Conservation (phyloP, 35 echinoderm and acorn worm genomes). For the Strongylocentrotus purpuratus region DNA sequence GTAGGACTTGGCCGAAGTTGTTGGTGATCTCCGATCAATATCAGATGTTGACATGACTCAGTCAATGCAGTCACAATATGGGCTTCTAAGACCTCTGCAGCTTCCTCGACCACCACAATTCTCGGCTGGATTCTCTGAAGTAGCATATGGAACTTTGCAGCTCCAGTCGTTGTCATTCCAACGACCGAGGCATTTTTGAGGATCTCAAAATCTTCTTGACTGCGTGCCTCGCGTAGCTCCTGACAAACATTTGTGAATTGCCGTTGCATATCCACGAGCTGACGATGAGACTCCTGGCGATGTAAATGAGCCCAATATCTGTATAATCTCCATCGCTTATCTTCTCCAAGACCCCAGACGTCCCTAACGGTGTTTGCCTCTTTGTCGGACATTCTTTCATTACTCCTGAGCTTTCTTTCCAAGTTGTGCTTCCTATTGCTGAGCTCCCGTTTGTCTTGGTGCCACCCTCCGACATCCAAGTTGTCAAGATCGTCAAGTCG, state of each 20-base stretch:
- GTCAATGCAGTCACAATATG: constrained; percentile 86
- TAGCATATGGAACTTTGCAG: constrained; percentile 71
- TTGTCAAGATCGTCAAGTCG: constrained; percentile 47
- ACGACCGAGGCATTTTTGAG: constrained; percentile 65
- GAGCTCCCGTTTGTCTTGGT: constrained; percentile 22
- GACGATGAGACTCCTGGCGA: neutral
- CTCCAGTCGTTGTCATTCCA: constrained; percentile 95
- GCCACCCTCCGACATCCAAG: neutral
- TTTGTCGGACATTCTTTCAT: constrained; percentile 63
- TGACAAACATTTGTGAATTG: constrained; percentile 25
- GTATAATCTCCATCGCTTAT: constrained; percentile 73
- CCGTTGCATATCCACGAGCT: constrained; percentile 32
- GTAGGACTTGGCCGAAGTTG: constrained; percentile 95
- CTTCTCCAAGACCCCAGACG: constrained; percentile 50
- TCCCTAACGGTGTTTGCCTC: constrained; percentile 54
- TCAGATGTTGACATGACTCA: constrained; percentile 81
- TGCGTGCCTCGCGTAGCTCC: constrained; percentile 66
- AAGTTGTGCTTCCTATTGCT: constrained; percentile 46
- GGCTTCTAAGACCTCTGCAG: constrained; percentile 93
- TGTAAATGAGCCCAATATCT: constrained; percentile 68
- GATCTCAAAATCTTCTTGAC: constrained; percentile 78
- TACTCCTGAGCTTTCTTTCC: constrained; percentile 49
- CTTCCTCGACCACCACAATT: constrained; percentile 93
- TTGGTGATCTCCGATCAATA: constrained; percentile 94
- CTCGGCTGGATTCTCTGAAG: constrained; percentile 74